Base-by-base conservation (phyloP, 2,888 invertebrate genomes). In the Sminthurinus aureus region DNA sequence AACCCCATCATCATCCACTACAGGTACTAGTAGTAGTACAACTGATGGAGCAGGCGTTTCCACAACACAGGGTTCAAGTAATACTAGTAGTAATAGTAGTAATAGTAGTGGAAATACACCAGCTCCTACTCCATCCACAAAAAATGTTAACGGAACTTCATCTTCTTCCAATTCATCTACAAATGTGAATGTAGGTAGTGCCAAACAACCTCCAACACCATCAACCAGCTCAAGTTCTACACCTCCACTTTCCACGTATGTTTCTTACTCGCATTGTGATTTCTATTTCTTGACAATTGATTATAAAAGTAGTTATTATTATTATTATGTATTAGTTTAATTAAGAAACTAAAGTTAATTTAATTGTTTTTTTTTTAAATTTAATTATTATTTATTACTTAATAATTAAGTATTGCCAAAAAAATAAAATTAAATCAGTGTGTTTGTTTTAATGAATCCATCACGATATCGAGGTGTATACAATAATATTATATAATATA, bases 121-220 rank as follows among this genome's bases (percentile, higher is more conserved):
- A 6, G 18, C 75, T 12, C 8, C 50, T 18, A 75, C 75, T 11
- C 6, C 74, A 11, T 24, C 20, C 20, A 13, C 75, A 51, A 79
- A 69, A 52, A 77, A 66, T 71, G 24, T 75, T 50, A 82, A 82
- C 69, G 82, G 82, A 15, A 64, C 26, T 64, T 75, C 81, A n/a
- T n/a, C n/a, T n/a, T n/a, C n/a, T 6, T 13, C 64, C 24, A 69
- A 13, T n/a, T 26, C 77, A 26, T 38, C 81, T 26, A 51, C 22
- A 9, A 71, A 71, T 20, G 22, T 20, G 9, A 71, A 71, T 20
- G 22, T 24, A 20, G 20, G 71, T 71, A 64, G 58, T 50, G 51
- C 51, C 38, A 79, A 73, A 58, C 79, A 67, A 11, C 51, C 73
- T 26, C 15, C 78, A n/a, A 38, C 38, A 4, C 52, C 83, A 76